Base-by-base conservation (phyloP, 2,888 invertebrate species). In the Coleophora deauratella region DNA sequence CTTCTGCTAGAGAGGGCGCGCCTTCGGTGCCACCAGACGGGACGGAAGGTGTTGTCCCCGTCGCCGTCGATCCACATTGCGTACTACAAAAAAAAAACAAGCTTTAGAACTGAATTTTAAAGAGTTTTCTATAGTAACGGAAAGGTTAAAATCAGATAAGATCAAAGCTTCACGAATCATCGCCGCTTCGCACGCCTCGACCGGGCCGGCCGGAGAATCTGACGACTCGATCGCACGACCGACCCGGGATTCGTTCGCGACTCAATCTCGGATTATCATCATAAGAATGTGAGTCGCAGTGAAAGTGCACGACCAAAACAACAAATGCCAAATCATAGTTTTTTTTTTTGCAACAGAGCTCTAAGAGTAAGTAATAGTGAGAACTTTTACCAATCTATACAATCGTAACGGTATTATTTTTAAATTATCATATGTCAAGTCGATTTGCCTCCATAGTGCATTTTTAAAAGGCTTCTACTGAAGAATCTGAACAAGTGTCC, bases 1-100 rank as follows among this genome's bases (percentile, higher is more conserved):
- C 97, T 80, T 96, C 96, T 49, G 95, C 95, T 54, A 97, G 86
- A 39, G 95, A 93, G 53, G 93, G 89, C 52, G 89, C 91, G 7
- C 82, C 80, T 51, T 82, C 84, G 52, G 85, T 86, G 57, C 86
- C 87, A 49, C 80, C 76, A 0, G 75, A 51, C 37, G 72, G 72
- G 72, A 62, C 71, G 11, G 64, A 61, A 9, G 75, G 69, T 44
- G 76, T 75, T 15, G 78, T 77, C 0, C 76, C 78, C 42, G 81
- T 76, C 31, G 78, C 79, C 47, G 76, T 77, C 21, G 82, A 79
- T 38, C 80, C 81, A 59, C 82, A 84, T 72, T 81, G 81, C 59
- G 79, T 79, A 44, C 80, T 84, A 57, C 35, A 62, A 66, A 43
- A 10, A 6, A 47, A 41, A 50, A 21, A 21, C 21, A 3, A 21